phyloP scores from a whole-genome alignment of 1,140 invertebrate species.

The Drosophila yakuba region DNA sequence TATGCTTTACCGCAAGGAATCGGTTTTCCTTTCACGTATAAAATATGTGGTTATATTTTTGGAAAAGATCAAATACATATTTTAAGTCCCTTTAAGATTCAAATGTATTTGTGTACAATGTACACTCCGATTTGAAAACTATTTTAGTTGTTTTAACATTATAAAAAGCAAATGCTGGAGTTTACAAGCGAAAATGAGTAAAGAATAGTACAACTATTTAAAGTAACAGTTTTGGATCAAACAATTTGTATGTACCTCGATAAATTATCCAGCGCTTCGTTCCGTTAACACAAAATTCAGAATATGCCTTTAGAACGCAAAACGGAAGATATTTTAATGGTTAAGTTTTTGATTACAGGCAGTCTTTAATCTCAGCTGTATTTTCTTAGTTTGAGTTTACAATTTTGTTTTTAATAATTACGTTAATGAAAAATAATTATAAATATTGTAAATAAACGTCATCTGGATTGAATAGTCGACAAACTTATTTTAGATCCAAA shows the following conservation, averaged over 20 bases:
- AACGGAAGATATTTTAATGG: neutral
- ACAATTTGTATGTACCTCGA: neutral
- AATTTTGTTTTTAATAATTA: neutral
- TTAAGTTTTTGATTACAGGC: neutral
- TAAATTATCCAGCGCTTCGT: neutral
- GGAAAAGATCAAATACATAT: constrained; percentile 11
- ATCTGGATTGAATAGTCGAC: no score
- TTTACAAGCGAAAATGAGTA: neutral
- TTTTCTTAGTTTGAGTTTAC: neutral
- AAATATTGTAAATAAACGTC: no score
- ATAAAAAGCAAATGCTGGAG: neutral
- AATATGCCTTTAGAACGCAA: neutral
- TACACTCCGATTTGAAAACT: constrained; percentile 10
- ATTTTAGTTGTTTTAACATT: neutral
- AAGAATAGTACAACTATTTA: constrained; percentile 59
- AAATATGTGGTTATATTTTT: constrained; percentile 51
- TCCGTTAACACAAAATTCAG: neutral
- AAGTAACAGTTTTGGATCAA: neutral
- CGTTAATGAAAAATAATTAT: no score
- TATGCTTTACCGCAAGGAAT: neutral
- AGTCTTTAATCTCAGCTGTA: constrained; percentile 10
- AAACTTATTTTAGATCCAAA: no score
- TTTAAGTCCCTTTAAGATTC: constrained; percentile 6
- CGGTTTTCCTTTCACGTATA: constrained; percentile 16
- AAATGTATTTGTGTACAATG: constrained; percentile 30